Conservation (phyloP, 2,888 invertebrate species). For the Steinernema carpocapsae region DNA sequence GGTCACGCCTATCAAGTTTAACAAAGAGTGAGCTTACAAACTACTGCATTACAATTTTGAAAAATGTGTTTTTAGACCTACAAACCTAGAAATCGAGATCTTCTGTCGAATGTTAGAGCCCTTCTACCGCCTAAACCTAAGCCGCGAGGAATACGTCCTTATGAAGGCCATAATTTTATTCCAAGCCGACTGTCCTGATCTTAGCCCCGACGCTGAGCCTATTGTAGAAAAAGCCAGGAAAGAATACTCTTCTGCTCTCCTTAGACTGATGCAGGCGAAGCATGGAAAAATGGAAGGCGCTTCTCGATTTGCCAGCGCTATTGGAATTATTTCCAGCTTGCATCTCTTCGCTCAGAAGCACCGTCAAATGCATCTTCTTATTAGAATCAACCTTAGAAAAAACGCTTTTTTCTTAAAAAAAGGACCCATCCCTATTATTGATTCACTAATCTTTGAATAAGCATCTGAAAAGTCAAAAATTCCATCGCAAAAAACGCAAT, state of each 20-base stretch:
- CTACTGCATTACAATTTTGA: neutral
- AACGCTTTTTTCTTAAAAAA: neutral
- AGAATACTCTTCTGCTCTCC: constrained; percentile 13
- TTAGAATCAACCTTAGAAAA: neutral
- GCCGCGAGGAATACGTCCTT: constrained; percentile 34
- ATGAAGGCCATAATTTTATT: constrained; percentile 31
- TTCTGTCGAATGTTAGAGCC: constrained; percentile 24
- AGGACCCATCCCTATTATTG: neutral
- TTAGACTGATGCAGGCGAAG: constrained; percentile 26
- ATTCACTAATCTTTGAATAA: neutral
- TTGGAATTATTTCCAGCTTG: neutral
- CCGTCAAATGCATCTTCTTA: neutral
- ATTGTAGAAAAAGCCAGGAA: constrained; percentile 12
- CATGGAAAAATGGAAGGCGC: constrained; percentile 2
- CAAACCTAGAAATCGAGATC: constrained; percentile 3
- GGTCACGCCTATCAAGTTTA: constrained; percentile 14
- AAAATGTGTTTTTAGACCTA: neutral
- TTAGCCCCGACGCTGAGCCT: neutral
- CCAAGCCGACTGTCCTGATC: neutral
- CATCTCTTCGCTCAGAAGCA: neutral
- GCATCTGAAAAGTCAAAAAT: neutral
- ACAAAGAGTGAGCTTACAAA: neutral
- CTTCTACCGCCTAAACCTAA: neutral
- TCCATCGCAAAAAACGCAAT: neutral
- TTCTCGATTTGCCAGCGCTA: neutral